phyloP scores from a whole-genome alignment of 2,888 invertebrate genomes.

The Yponomeuta sedellus region DNA sequence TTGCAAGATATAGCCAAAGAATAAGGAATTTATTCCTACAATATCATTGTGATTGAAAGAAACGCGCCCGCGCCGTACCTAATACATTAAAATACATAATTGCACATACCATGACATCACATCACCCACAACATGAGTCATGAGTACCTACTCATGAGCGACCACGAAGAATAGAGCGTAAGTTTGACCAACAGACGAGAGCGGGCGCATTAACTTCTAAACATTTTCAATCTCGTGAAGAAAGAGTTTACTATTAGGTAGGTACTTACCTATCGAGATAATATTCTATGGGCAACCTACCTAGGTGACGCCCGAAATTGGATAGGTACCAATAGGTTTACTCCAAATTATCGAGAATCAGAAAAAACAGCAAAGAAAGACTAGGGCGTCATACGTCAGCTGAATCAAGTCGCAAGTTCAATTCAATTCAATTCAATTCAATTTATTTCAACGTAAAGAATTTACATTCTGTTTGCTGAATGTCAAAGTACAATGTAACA shows the following conservation, averaged over 20 bases:
- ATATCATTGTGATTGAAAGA: not conserved
- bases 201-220: not conserved
- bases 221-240: not conserved
- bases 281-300: no score
- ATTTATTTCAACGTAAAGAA: no score
- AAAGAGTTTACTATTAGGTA: not conserved
- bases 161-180: slow-evolving; percentile 34
- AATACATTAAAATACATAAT: slow-evolving; percentile 43
- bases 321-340: slow-evolving; percentile 10
- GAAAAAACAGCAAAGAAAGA: slow-evolving; percentile 21
- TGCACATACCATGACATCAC: slow-evolving; percentile 57
- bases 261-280: not conserved
- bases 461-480: no score
- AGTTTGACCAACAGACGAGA: not conserved
- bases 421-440: no score
- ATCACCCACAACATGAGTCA: slow-evolving; percentile 51
- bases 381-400: slow-evolving; percentile 42
- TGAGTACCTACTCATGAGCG: not conserved
- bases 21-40: not conserved
- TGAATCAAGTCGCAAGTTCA: slow-evolving; percentile 52
- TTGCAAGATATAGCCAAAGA: not conserved
- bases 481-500: no score
- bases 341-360: slow-evolving; percentile 13
- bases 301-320: slow-evolving; percentile 25
- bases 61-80: not conserved